Conservation (phyloP, 2,888 invertebrate genomes). For the Cybosia mesomella region DNA sequence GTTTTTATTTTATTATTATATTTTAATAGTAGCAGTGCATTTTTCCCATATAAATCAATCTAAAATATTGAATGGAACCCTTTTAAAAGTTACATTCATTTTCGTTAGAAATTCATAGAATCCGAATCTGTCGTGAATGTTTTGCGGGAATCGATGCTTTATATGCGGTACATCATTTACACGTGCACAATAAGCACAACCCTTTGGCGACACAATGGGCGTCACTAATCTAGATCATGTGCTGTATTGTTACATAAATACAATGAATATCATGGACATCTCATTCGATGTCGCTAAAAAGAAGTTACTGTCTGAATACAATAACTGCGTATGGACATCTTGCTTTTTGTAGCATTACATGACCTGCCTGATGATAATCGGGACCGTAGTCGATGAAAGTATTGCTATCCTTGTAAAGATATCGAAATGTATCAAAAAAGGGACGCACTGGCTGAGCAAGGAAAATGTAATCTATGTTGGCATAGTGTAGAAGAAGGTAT, state of each 20-base stretch:
- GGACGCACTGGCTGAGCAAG: background rate
- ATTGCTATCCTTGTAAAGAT: background rate
- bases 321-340: background rate
- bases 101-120: conserved; percentile 71
- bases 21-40: background rate
- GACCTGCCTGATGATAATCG: conserved; percentile 25
- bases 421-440: background rate
- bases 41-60: conserved; percentile 27
- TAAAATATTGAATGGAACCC: conserved; percentile 48
- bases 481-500: background rate
- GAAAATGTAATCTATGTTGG: background rate
- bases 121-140: conserved; percentile 58
- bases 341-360: background rate
- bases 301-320: conserved; percentile 36
- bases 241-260: conserved; percentile 58
- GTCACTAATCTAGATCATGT: conserved; percentile 78
- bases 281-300: conserved; percentile 73
- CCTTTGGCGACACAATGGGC: conserved; percentile 77
- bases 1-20: background rate
- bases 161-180: conserved; percentile 59
- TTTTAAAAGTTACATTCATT: conserved; percentile 68
- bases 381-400: background rate
- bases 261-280: conserved; percentile 58
- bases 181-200: conserved; percentile 65
- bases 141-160: conserved; percentile 60